phyloP scores from a whole-genome alignment of 2,888 invertebrate genomes.

The Sycophila texana region DNA sequence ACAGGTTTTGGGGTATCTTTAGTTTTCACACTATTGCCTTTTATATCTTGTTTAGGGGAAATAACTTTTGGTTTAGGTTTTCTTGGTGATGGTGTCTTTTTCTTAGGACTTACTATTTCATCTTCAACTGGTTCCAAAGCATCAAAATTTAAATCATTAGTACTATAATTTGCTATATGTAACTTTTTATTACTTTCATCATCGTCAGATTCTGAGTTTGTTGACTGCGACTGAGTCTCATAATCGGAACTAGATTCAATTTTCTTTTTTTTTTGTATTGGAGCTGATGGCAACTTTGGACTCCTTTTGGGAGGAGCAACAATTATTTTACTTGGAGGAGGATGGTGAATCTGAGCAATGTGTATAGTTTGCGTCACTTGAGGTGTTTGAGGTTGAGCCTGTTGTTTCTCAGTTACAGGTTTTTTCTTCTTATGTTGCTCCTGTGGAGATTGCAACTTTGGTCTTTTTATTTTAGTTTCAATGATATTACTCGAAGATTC shows the following conservation, averaged over 20 bases:
- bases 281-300: conserved; percentile 43
- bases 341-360: conserved; percentile 56
- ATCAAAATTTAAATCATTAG: conserved; percentile 43
- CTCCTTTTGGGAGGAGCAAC: conserved; percentile 39
- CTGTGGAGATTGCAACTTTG: conserved; percentile 39
- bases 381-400: conserved; percentile 33
- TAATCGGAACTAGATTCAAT: conserved; percentile 57
- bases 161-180: conserved; percentile 46
- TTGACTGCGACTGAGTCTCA: conserved; percentile 57
- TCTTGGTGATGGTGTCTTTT: conserved; percentile 38
- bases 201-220: conserved; percentile 56
- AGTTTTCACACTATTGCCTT: conserved; percentile 37
- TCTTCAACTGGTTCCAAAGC: conserved; percentile 42
- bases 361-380: conserved; percentile 55
- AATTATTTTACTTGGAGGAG: conserved; percentile 48
- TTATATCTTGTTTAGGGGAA: conserved; percentile 33
- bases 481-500: conserved; percentile 81
- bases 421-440: conserved; percentile 48
- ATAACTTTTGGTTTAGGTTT: conserved; percentile 42
- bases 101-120: conserved; percentile 42
- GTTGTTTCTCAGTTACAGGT: conserved; percentile 8
- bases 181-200: conserved; percentile 48
- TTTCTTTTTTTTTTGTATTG: conserved; percentile 49
- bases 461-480: conserved; percentile 53
- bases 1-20: conserved; percentile 46